phyloP scores from a whole-genome alignment of 92 coral and sea anemone genomes.

The Metridium senile region DNA sequence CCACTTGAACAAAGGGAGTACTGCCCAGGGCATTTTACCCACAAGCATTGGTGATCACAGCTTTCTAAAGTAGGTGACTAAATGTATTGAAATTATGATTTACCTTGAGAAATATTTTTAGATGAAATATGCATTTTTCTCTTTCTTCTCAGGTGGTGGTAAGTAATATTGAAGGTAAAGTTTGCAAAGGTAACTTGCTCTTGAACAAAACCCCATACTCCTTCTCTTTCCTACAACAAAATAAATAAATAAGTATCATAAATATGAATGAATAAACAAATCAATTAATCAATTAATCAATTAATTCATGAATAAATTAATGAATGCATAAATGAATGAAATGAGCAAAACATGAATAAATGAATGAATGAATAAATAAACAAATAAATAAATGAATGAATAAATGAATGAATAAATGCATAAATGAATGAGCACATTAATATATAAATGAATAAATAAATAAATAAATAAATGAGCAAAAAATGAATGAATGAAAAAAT shows the following conservation, averaged over 20 bases:
- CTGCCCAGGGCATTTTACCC: too few relatives aligned
- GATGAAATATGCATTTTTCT: constrained; percentile 37
- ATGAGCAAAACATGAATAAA: too few relatives aligned
- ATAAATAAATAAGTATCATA: not conserved
- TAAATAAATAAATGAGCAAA: too few relatives aligned
- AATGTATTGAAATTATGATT: too few relatives aligned
- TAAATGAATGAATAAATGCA: not conserved
- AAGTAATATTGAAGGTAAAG: constrained; percentile 78
- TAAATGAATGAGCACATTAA: too few relatives aligned
- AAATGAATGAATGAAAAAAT: not conserved
- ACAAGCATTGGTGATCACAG: too few relatives aligned
- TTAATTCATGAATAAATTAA: not conserved
- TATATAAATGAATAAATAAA: not conserved
- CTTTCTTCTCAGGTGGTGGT: constrained; percentile 74
- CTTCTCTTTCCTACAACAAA: constrained; percentile 61
- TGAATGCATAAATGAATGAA: too few relatives aligned
- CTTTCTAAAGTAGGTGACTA: too few relatives aligned
- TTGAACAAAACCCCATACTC: constrained; percentile 69
- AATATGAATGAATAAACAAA: not conserved
- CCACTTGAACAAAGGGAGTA: too few relatives aligned
- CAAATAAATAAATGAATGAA: not conserved
- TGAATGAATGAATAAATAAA: not conserved
- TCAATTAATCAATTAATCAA: too few relatives aligned
- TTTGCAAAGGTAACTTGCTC: constrained; percentile 84
- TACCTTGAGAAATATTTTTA: constrained; percentile 23